Percentiles rank a stretch among this genome's conserved stretches.
phyloP scores from a whole-genome alignment of 2,888 invertebrate species.

The Allygus modestus region DNA sequence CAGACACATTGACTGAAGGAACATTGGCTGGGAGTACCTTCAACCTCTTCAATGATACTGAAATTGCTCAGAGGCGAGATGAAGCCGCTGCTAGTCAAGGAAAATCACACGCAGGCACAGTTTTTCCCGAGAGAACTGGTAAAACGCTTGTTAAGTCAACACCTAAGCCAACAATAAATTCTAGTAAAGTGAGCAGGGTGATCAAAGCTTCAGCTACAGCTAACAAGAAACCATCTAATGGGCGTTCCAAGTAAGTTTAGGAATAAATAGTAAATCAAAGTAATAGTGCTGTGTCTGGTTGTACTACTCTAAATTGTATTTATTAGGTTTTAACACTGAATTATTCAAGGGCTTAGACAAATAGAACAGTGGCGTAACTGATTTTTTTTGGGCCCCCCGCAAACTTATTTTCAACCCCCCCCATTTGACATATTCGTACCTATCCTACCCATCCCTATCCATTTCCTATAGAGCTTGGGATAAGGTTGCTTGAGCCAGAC shows the following conservation, averaged over 20 bases:
- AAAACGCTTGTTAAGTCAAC: background rate
- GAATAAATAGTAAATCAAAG: too few species aligned
- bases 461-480: too few species aligned
- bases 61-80: conserved; percentile 9
- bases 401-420: too few species aligned
- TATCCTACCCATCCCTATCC: too few species aligned
- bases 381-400: too few species aligned
- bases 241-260: background rate
- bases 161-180: background rate
- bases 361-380: too few species aligned
- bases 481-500: too few species aligned
- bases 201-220: background rate
- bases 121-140: background rate
- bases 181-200: background rate
- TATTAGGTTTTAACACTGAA: too few species aligned
- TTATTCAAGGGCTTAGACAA: too few species aligned
- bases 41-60: background rate
- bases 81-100: background rate
- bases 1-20: background rate
- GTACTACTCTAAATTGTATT: too few species aligned
- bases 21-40: background rate
- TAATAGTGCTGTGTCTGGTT: too few species aligned
- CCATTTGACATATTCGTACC: too few species aligned
- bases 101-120: background rate
- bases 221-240: background rate